A percentile compares a stretch with the other conserved stretches of the same genome.
Conservation (phyloP, 2,113 vertebrate genomes). For the Ctenodactylus gundi region DNA sequence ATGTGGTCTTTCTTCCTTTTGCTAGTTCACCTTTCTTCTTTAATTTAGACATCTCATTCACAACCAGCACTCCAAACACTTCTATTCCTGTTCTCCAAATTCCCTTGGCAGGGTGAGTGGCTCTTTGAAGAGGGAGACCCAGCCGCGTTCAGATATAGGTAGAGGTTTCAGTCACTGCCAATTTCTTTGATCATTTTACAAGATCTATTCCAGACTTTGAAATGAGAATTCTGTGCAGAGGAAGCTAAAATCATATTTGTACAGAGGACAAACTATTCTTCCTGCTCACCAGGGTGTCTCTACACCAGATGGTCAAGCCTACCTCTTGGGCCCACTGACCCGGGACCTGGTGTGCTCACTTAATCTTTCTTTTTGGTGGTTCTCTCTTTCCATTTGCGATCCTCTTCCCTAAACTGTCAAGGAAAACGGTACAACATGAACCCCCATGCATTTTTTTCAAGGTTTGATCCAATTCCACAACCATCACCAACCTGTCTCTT, state of each 20-base stretch:
- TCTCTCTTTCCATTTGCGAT: neutral
- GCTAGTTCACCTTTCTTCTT: neutral
- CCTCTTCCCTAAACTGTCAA: neutral
- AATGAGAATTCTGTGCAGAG: neutral
- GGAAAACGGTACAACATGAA: neutral
- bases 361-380: neutral
- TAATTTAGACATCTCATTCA: neutral
- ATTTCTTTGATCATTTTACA: neutral
- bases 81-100: neutral
- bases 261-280: neutral
- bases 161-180: neutral
- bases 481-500: neutral
- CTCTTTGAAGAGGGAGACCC: neutral
- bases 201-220: neutral
- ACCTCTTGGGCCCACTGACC: neutral
- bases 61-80: neutral
- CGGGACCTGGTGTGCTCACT: rapidly evolving
- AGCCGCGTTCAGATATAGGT: neutral
- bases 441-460: neutral
- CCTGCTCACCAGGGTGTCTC: neutral
- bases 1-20: neutral
- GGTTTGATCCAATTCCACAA: neutral
- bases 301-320: rapidly evolving
- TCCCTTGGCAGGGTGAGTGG: neutral
- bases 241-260: neutral